phyloP scores from a whole-genome alignment of 1,140 invertebrate genomes.

The Micrasema minimum region DNA sequence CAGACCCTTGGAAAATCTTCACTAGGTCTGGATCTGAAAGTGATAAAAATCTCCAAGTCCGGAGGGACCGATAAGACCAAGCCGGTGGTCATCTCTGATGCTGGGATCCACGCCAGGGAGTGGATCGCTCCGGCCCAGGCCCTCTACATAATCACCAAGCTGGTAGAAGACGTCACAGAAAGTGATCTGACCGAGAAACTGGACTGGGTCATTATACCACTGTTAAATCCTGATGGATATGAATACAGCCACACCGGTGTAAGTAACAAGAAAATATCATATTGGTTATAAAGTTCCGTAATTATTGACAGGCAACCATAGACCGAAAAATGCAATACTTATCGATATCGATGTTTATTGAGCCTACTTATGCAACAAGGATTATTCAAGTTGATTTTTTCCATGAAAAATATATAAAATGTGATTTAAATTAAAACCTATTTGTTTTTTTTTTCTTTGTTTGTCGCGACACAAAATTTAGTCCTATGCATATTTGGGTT shows the following conservation, averaged over 20 bases:
- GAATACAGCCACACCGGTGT: constrained; percentile 68
- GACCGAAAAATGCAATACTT: too few relatives aligned
- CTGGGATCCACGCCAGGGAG: constrained; percentile 75
- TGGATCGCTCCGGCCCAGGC: constrained; percentile 76
- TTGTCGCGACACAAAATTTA: constrained; percentile 73
- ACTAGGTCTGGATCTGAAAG: constrained; percentile 65
- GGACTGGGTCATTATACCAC: constrained; percentile 76
- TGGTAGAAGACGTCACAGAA: constrained; percentile 67
- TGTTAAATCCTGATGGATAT: constrained; percentile 77
- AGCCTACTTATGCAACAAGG: too few relatives aligned
- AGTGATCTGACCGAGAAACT: constrained; percentile 67
- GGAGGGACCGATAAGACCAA: constrained; percentile 74
- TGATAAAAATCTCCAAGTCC: constrained; percentile 65
- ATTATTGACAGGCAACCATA: too few relatives aligned
- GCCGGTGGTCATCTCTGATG: constrained; percentile 68
- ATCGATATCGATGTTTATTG: too few relatives aligned
- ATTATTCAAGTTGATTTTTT: too few relatives aligned
- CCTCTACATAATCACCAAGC: constrained; percentile 71
- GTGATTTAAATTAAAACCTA: too few relatives aligned
- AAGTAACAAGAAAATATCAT: neutral
- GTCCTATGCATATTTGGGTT: constrained; percentile 68
- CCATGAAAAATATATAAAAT: too few relatives aligned
- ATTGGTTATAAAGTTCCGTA: too few relatives aligned
- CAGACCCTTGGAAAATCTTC: constrained; percentile 63
- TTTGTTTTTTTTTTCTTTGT: too few relatives aligned